phyloP scores from a whole-genome alignment of 2,113 vertebrate species.

The Elachura formosa region DNA sequence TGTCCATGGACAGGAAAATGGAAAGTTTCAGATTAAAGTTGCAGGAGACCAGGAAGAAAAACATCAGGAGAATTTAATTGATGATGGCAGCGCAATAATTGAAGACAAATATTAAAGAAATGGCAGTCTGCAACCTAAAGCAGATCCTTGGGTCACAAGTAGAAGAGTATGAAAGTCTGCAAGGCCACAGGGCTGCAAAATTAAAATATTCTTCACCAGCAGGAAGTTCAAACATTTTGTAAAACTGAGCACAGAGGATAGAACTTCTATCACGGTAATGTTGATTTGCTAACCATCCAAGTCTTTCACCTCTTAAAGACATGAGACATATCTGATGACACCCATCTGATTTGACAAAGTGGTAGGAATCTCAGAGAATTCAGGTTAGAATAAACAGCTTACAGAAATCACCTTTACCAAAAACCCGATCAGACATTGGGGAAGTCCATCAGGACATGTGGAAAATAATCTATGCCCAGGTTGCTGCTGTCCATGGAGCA shows the following conservation, averaged over 20 bases:
- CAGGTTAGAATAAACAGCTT: not conserved
- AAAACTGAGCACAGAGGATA: not conserved
- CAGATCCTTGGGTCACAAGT: not conserved
- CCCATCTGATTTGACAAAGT: not conserved
- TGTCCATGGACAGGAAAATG: constrained; percentile 37
- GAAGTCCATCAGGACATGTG: not conserved
- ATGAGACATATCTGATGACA: not conserved
- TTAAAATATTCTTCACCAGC: not conserved
- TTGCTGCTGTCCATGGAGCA: not conserved
- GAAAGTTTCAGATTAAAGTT: constrained; percentile 48
- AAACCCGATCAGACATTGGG: not conserved
- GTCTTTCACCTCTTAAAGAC: not conserved
- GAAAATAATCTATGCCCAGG: not conserved
- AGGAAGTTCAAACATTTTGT: not conserved
- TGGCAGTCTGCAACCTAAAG: not conserved
- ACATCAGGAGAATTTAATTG: constrained; percentile 24
- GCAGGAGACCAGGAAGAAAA: constrained; percentile 21
- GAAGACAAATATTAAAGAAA: not conserved
- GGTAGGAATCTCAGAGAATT: not conserved
- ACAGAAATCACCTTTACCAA: not conserved
- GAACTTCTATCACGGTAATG: not conserved
- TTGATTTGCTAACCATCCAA: not conserved
- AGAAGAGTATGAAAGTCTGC: not conserved
- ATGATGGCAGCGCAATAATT: constrained; percentile 3
- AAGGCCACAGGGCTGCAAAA: not conserved